A percentile compares a stretch with the other conserved stretches of the same genome.
Conservation (phyloP, 2,113 vertebrate species). For the Pao palembangensis region DNA sequence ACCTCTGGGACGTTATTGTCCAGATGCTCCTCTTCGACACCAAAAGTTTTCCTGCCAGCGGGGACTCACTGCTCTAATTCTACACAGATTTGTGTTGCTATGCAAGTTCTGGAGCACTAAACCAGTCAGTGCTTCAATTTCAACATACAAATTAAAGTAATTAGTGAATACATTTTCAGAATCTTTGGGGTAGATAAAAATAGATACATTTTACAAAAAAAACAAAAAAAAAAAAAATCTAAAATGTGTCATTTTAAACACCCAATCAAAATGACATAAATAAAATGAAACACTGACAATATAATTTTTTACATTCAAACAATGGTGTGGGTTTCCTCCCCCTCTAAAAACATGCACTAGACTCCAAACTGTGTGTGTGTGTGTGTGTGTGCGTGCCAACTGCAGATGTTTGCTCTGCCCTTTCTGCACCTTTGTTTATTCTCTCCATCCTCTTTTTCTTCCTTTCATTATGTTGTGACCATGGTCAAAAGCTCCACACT, state of each 20-base stretch:
- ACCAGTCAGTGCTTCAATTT: constrained; percentile 1
- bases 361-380: too few relatives aligned
- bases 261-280: too few relatives aligned
- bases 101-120: constrained; percentile 29
- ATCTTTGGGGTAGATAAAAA: background rate
- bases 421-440: background rate
- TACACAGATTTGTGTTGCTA: constrained; percentile 51
- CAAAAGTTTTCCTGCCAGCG: constrained; percentile 57
- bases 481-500: constrained; percentile 36
- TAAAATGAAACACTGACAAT: too few relatives aligned
- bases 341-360: too few relatives aligned
- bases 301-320: too few relatives aligned
- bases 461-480: constrained; percentile 9
- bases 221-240: too few relatives aligned
- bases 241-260: too few relatives aligned
- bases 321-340: too few relatives aligned
- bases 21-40: constrained; percentile 73
- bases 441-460: background rate
- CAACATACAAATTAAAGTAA: background rate
- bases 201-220: too few relatives aligned
- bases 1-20: constrained; percentile 72
- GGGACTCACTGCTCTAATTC: constrained; percentile 72
- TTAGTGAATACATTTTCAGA: too few relatives aligned
- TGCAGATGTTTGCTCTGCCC: too few relatives aligned
- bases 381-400: too few relatives aligned